phyloP scores from a whole-genome alignment of 2,797 vertebrate species.

The Protonibea diacanthus region DNA sequence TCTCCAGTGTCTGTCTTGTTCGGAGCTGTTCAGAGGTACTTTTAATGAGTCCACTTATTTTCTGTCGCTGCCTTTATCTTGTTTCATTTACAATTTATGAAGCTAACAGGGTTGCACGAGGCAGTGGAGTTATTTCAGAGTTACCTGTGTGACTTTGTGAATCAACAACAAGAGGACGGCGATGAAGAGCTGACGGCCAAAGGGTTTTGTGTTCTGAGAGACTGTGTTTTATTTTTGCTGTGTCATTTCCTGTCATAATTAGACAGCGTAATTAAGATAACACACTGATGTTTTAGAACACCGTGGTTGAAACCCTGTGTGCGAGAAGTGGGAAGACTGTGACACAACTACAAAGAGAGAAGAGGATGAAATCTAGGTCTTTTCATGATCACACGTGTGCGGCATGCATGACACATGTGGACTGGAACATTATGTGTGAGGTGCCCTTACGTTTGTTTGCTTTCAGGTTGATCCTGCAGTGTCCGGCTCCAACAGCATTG shows the following conservation, averaged over 20 bases:
- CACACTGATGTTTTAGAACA: neutral
- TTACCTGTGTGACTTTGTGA: slow-evolving; percentile 23
- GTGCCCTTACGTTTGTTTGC: slow-evolving; percentile 76
- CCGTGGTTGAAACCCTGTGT: neutral
- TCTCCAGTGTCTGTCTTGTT: slow-evolving; percentile 23
- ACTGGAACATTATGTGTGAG: neutral
- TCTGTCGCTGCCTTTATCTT: neutral
- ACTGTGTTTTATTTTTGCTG: neutral
- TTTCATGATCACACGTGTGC: slow-evolving; percentile 9
- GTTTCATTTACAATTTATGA: neutral
- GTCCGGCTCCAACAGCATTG: slow-evolving; percentile 88
- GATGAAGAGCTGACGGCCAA: neutral
- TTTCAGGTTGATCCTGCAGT: slow-evolving; percentile 82
- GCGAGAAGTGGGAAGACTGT: slow-evolving; percentile 34
- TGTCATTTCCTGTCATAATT: slow-evolving; percentile 18
- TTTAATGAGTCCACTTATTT: slow-evolving; percentile 18
- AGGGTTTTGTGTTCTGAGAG: slow-evolving; percentile 8
- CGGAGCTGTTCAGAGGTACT: slow-evolving; percentile 5
- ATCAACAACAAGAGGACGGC: slow-evolving; percentile 11
- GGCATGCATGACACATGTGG: slow-evolving; percentile 9
- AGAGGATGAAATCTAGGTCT: slow-evolving; percentile 41
- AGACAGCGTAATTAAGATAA: slow-evolving; percentile 20
- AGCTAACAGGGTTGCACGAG: neutral
- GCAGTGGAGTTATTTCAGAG: neutral
- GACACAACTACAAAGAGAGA: slow-evolving; percentile 48